Conservation (phyloP, 30 jellyfish, hydroid and myxozoan genomes). For the Turritopsis rubra region DNA sequence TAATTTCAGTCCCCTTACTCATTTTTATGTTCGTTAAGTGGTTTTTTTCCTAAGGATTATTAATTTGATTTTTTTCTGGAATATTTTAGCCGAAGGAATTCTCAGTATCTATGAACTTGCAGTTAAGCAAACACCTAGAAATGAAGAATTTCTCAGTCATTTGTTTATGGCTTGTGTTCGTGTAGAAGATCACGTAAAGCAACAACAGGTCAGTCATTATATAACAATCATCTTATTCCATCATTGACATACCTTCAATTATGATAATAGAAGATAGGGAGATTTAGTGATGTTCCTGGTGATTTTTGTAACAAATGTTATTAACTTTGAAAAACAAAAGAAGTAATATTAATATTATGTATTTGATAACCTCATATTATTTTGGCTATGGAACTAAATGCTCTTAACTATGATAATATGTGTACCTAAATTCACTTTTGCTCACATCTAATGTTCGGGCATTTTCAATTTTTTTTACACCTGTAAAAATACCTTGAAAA, state of each 20-base stretch:
- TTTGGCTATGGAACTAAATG: too few species aligned
- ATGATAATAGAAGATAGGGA: too few species aligned
- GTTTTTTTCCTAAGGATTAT: not conserved
- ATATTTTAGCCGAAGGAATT: slow-evolving; percentile 71
- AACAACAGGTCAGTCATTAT: slow-evolving; percentile 66
- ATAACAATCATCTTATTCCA: too few species aligned
- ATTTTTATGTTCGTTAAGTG: not conserved
- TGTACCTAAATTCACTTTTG: too few species aligned
- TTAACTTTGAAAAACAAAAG: not conserved
- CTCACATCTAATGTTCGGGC: too few species aligned
- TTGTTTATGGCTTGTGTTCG: slow-evolving; percentile 93
- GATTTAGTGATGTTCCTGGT: too few species aligned
- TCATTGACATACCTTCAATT: not conserved
- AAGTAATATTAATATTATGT: not conserved
- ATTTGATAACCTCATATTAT: too few species aligned
- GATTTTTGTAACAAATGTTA: not conserved
- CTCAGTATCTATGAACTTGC: slow-evolving; percentile 78
- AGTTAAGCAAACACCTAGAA: slow-evolving; percentile 59
- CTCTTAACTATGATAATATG: too few species aligned
- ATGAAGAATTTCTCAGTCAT: slow-evolving; percentile 93
- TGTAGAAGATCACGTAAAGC: slow-evolving; percentile 65
- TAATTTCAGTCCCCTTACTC: not conserved
- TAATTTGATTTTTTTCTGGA: not conserved
- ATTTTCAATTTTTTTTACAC: too few species aligned
- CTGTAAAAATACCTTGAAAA: too few species aligned